A percentile compares a stretch with the other conserved stretches of the same genome.
These are phyloP conservation scores for Netelia melanura DNA, from an alignment of 2,888 invertebrate species.

Conservation along the genomic window DNA sequence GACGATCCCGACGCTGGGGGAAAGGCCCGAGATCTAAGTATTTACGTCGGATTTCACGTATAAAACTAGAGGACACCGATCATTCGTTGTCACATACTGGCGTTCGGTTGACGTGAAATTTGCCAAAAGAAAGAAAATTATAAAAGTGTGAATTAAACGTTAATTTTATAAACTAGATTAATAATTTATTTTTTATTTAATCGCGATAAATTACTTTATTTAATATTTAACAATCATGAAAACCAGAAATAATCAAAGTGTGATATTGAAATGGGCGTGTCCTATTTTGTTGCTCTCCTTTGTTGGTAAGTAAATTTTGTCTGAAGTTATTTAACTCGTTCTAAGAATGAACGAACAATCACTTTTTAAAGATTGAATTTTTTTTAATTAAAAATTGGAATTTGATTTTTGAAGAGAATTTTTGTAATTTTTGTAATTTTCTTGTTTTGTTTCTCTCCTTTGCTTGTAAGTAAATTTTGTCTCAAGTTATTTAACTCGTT, in stretches of 20 bases:
- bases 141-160: no score
- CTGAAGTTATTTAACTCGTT: no score
- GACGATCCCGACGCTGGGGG: conserved; percentile 6
- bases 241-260: conserved; percentile 7
- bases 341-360: no score
- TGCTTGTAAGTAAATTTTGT: conserved; percentile 37
- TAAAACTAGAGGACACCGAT: conserved; percentile 57
- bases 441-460: background rate
- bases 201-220: background rate
- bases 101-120: conserved; percentile 30
- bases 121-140: background rate
- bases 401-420: no score
- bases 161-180: background rate
- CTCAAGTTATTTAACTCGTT: background rate
- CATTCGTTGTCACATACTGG: conserved; percentile 36
- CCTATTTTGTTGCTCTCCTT: conserved; percentile 12
- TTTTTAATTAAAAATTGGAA: no score
- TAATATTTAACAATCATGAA: background rate
- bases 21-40: background rate
- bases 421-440: background rate
- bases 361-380: no score
- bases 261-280: conserved; percentile 38
- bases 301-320: no score
- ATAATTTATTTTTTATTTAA: background rate
- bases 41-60: conserved; percentile 33